phyloP scores from a whole-genome alignment of 2,888 invertebrate species.

The Cordylochernes scorpioides region DNA sequence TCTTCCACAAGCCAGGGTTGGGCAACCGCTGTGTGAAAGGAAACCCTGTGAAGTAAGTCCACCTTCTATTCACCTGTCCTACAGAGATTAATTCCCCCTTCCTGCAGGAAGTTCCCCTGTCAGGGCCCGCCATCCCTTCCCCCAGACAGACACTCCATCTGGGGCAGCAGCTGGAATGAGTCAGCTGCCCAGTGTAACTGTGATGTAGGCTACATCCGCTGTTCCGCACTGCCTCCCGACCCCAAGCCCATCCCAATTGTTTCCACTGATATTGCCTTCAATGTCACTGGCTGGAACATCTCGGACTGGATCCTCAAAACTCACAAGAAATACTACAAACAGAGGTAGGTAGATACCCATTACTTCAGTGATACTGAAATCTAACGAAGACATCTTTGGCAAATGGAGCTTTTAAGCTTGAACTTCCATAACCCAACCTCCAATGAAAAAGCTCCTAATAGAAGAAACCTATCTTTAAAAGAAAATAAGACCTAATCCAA shows the following conservation, averaged over 20 bases:
- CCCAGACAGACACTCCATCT: constrained; percentile 9
- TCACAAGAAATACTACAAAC: constrained; percentile 19
- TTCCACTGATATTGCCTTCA: constrained; percentile 24
- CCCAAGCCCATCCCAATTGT: constrained; percentile 17
- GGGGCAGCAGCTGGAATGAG: constrained; percentile 6
- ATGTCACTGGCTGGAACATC: constrained; percentile 26
- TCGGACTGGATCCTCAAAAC: constrained; percentile 24
- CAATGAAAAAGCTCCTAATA: too few relatives aligned
- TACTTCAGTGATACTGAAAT: too few relatives aligned
- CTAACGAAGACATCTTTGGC: too few relatives aligned
- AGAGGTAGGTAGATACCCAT: constrained; percentile 21
- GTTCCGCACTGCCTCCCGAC: constrained; percentile 20
- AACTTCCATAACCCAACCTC: too few relatives aligned
- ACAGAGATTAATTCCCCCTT: not conserved
- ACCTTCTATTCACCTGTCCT: constrained; percentile 19
- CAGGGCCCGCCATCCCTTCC: constrained; percentile 3
- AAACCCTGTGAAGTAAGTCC: constrained; percentile 12
- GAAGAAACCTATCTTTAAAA: too few relatives aligned
- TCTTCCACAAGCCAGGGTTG: constrained; percentile 21
- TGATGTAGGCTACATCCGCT: constrained; percentile 22
- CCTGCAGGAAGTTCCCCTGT: constrained; percentile 19
- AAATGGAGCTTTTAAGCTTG: too few relatives aligned
- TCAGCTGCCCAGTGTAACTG: constrained; percentile 13
- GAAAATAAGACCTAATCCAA: too few relatives aligned
- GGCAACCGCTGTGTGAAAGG: constrained; percentile 24